phyloP scores from a whole-genome alignment of 2,113 vertebrate genomes.

The Triplophysa tibetana region DNA sequence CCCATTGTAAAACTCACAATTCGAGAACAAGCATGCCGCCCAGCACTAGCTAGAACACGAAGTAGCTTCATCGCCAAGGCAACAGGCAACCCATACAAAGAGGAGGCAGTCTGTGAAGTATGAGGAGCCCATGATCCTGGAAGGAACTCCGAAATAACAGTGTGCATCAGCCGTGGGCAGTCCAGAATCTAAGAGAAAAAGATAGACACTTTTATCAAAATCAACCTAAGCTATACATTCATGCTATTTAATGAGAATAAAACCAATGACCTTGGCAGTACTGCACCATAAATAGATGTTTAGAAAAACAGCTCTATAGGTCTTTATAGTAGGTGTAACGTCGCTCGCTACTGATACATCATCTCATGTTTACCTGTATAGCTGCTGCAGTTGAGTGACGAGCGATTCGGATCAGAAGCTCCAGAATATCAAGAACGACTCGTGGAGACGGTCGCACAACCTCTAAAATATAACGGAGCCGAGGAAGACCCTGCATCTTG shows the following conservation, averaged over 20 bases:
- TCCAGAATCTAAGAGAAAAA: slow-evolving; percentile 80
- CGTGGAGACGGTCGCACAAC: slow-evolving; percentile 82
- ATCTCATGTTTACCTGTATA: slow-evolving; percentile 75
- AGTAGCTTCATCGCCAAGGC: slow-evolving; percentile 88
- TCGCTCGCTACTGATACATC: neutral
- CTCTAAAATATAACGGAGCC: slow-evolving; percentile 91
- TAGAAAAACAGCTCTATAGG: too few species aligned
- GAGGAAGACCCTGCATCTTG: slow-evolving; percentile 87
- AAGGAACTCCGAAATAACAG: slow-evolving; percentile 86
- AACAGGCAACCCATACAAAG: slow-evolving; percentile 81
- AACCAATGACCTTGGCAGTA: neutral
- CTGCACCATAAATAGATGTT: too few species aligned
- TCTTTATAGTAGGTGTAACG: neutral
- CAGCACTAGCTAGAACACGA: slow-evolving; percentile 86
- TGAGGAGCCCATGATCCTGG: slow-evolving; percentile 80
- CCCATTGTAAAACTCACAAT: slow-evolving; percentile 76
- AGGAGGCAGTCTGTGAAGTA: slow-evolving; percentile 60
- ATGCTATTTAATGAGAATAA: too few species aligned
- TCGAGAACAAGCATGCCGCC: slow-evolving; percentile 85
- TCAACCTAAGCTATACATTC: too few species aligned
- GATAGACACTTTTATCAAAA: neutral
- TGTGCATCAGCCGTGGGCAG: slow-evolving; percentile 88
- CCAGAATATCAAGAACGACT: slow-evolving; percentile 84
- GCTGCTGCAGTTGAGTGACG: slow-evolving; percentile 86
- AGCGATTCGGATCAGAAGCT: slow-evolving; percentile 83